Evolutionary conservation across 2,888 invertebrate species (phyloP), one percentile per base, ranked within the genome.

Genomic region (Synanthedon vespiformis): DNA sequence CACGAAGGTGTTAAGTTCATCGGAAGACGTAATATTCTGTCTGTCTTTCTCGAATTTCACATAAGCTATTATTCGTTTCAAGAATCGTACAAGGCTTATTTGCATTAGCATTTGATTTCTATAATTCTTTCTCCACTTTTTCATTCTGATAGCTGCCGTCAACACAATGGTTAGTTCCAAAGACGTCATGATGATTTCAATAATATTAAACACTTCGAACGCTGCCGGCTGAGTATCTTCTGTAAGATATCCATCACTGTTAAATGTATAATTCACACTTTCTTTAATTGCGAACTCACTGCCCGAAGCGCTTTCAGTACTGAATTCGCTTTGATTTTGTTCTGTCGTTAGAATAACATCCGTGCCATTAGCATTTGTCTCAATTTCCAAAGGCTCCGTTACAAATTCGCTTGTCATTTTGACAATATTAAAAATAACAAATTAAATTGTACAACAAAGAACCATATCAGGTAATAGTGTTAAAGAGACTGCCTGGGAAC

Each of bases 61-160:
- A 27, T 76, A 66, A 55, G 71, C 66, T 51, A 81, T 62, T 1
- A 81, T 54, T 58, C 82, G 72, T 64, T 83, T 81, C 5, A 83
- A 52, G 55, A 85, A 77, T 12, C 84, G 71, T 4, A 77, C 76
- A 6, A 79, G 61, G 59, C 80, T 82, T 52, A 86, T 62, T 61
- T 86, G 84, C 72, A 83, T 72, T 57, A 86, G 62, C 82, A 86
- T 81, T 68, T 84, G 85, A 58, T 85, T 86, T 58, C 85, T 79
- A 57, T 81, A 84, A 59, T 86, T 86, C 58, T 64, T 76, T 57
- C 77, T 73, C 84, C 84, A 85, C n/a, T 74, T 67, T 22, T 67
- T 65, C 60, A 81, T 72, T 56, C 73, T 79, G n/a, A 71, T 62
- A 66, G 75, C 78, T 67, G 83, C 80, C 49, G 66, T 53, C 16